Evolutionary conservation across 2,797 vertebrate species (phyloP).

Genomic region (Chelon labrosus): DNA sequence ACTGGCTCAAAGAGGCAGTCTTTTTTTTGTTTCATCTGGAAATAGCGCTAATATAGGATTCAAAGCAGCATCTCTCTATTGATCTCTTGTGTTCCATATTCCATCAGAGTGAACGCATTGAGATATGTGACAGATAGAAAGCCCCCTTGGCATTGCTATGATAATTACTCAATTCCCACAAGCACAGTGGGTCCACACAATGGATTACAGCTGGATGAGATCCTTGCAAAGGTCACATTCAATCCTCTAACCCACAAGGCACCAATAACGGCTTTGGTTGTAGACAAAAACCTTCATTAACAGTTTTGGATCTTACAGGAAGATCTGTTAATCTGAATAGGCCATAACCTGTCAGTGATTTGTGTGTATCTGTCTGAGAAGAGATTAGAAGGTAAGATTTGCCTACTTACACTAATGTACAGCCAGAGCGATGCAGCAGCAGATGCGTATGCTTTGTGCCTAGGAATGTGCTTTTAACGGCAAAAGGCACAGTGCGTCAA

Average conservation of each 20-base stretch:
- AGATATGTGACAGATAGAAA: slow-evolving; percentile 26
- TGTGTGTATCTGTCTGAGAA: neutral
- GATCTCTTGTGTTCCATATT: slow-evolving; percentile 21
- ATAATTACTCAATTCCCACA: slow-evolving; percentile 56
- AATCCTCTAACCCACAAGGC: slow-evolving; percentile 15
- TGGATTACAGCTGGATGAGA: slow-evolving; percentile 40
- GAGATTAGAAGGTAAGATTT: slow-evolving; percentile 8
- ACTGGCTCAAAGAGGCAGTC: neutral
- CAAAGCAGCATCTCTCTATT: slow-evolving; percentile 6
- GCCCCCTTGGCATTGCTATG: neutral
- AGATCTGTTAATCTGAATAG: neutral
- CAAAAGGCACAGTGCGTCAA: too few species aligned
- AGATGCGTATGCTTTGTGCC: too few species aligned
- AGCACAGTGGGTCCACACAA: slow-evolving; percentile 21
- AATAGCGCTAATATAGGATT: neutral
- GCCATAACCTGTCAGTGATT: slow-evolving; percentile 2
- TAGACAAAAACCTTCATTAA: neutral
- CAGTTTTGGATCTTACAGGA: neutral
- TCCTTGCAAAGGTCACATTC: slow-evolving; percentile 55
- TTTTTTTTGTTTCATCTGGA: neutral
- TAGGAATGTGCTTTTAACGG: too few species aligned
- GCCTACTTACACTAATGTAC: too few species aligned
- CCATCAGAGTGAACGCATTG: slow-evolving; percentile 29
- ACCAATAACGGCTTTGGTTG: slow-evolving; percentile 6
- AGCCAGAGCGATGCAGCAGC: too few species aligned